phyloP scores from a whole-genome alignment of 2,113 vertebrate species.

The Hemichromis elongatus region DNA sequence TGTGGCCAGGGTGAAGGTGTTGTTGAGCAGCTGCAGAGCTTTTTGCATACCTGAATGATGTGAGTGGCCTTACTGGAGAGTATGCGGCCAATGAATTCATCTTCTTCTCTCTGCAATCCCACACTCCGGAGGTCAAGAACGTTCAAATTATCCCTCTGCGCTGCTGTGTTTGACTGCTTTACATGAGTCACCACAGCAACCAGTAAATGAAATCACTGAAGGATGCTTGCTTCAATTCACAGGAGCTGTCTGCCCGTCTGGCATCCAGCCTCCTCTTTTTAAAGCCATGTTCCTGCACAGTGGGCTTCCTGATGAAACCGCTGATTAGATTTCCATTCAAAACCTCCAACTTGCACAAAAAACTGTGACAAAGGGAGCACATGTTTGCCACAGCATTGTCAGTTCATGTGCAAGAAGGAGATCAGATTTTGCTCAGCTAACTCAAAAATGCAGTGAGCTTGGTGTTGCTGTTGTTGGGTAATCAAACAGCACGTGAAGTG shows the following conservation, averaged over 20 bases:
- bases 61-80: conserved; percentile 25
- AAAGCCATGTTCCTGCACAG: conserved; percentile 32
- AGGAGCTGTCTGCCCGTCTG: conserved; percentile 52
- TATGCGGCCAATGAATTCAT: conserved; percentile 40
- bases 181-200: conserved; percentile 72
- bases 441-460: not conserved
- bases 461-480: not conserved
- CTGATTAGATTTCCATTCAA: conserved; percentile 46
- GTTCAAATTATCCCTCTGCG: conserved; percentile 57
- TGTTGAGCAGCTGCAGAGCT: not conserved
- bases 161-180: conserved; percentile 58
- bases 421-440: not conserved
- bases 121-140: conserved; percentile 61
- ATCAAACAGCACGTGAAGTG: not conserved
- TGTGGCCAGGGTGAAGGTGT: not conserved
- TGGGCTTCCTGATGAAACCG: conserved; percentile 35
- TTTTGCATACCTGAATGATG: conserved; percentile 28
- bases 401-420: not conserved
- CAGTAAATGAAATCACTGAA: conserved; percentile 63
- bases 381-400: not conserved
- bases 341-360: not conserved
- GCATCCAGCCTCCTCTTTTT: conserved; percentile 32
- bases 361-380: not conserved
- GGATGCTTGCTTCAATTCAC: conserved; percentile 59
- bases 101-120: conserved; percentile 46